A percentile compares a stretch with the other conserved stretches of the same genome.
Conservation (phyloP, 2,888 invertebrate genomes). For the Xanthia icteritia region DNA sequence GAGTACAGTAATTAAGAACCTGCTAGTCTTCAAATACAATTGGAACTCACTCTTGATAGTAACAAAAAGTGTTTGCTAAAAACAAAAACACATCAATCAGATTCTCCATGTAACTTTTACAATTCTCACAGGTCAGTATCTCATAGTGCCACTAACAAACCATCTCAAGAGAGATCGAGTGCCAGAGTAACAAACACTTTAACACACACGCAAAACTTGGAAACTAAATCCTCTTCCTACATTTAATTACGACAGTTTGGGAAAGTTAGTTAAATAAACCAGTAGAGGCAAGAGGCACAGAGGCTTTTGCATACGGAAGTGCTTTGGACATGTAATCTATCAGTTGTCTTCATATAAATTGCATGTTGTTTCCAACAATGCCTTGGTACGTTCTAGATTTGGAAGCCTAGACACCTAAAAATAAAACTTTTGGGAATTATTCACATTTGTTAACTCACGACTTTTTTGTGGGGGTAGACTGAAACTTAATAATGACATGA, state of each 20-base stretch:
- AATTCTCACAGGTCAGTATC: neutral
- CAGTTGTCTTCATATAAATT: slow-evolving; percentile 48
- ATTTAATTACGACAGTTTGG: slow-evolving; percentile 60
- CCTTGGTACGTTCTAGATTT: neutral
- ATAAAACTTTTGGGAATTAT: slow-evolving; percentile 17
- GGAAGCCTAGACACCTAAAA: slow-evolving; percentile 14
- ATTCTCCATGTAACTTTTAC: neutral
- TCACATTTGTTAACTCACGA: neutral
- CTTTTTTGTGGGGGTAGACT: neutral
- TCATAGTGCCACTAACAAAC: neutral
- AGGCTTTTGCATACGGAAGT: slow-evolving; percentile 38
- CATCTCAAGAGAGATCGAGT: slow-evolving; percentile 3
- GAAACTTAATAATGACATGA: neutral
- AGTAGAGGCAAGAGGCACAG: slow-evolving; percentile 17
- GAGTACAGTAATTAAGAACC: too few relatives aligned
- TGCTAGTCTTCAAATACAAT: too few relatives aligned
- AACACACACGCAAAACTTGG: slow-evolving; percentile 26
- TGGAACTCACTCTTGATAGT: neutral
- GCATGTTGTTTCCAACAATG: slow-evolving; percentile 15
- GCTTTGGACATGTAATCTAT: slow-evolving; percentile 22
- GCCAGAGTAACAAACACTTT: slow-evolving; percentile 10
- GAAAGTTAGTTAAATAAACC: slow-evolving; percentile 49
- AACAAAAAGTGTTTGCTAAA: neutral
- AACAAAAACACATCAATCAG: neutral
- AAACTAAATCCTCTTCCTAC: slow-evolving; percentile 37